A percentile compares a stretch with the other conserved stretches of the same genome.
Evolutionary conservation across 1,140 invertebrate genomes (phyloP).

Genomic region (Dermatophagoides farinae): DNA sequence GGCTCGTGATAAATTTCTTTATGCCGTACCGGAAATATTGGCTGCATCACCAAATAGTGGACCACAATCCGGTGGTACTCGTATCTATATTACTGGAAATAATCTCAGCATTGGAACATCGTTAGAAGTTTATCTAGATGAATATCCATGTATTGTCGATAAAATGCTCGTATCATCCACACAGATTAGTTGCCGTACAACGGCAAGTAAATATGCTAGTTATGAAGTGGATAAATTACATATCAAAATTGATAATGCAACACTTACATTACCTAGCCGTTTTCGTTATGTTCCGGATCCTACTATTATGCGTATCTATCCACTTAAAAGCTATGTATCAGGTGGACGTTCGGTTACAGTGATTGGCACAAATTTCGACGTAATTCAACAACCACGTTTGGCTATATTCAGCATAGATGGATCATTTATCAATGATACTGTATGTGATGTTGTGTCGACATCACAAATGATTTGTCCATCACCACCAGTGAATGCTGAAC

Average conservation of each 20-base stretch:
- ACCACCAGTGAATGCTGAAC: constrained; percentile 39
- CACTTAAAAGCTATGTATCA: constrained; percentile 33
- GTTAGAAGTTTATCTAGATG: constrained; percentile 65
- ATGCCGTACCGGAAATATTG: not conserved
- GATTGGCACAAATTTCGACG: constrained; percentile 70
- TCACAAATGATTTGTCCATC: constrained; percentile 88
- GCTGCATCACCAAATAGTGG: constrained; percentile 49
- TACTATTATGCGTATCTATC: constrained; percentile 36
- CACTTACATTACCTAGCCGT: constrained; percentile 44
- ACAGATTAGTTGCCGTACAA: constrained; percentile 13
- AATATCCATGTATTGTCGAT: constrained; percentile 67
- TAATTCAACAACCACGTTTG: constrained; percentile 73
- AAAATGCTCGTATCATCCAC: constrained; percentile 23
- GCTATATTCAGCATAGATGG: constrained; percentile 37
- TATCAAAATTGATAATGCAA: constrained; percentile 61
- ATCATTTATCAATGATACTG: not conserved
- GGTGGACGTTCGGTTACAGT: constrained; percentile 83
- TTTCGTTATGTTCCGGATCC: constrained; percentile 80
- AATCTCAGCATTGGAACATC: constrained; percentile 82
- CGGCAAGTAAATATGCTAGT: not conserved
- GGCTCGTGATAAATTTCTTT: constrained; percentile 57
- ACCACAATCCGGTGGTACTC: constrained; percentile 79
- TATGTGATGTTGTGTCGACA: constrained; percentile 59
- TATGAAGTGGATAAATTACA: constrained; percentile 31
- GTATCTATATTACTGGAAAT: constrained; percentile 65